phyloP scores from a whole-genome alignment of 2,888 invertebrate genomes.

The Podotricha telesiphe region DNA sequence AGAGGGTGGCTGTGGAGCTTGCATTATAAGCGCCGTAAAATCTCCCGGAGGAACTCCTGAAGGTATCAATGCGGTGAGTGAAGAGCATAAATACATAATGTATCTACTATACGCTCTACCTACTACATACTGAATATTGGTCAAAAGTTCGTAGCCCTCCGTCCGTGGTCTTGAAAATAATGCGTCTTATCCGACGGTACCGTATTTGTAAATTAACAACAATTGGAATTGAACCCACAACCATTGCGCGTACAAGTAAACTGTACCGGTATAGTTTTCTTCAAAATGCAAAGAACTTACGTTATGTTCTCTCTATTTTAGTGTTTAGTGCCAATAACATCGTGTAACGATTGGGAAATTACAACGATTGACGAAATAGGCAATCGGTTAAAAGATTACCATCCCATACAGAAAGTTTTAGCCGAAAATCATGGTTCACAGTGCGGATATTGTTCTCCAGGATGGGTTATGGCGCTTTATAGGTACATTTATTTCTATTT shows the following conservation, averaged over 20 bases:
- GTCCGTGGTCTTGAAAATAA: too few species aligned
- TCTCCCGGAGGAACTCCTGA: slow-evolving; percentile 55
- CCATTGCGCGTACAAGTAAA: too few species aligned
- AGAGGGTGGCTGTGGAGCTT: slow-evolving; percentile 88
- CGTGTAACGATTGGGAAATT: slow-evolving; percentile 85
- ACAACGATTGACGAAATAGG: slow-evolving; percentile 88
- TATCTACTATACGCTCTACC: too few species aligned
- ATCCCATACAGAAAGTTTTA: slow-evolving; percentile 84
- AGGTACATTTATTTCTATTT: slow-evolving; percentile 63
- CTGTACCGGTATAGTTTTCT: too few species aligned
- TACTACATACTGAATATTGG: too few species aligned
- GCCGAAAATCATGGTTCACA: slow-evolving; percentile 86
- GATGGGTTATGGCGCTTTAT: slow-evolving; percentile 88
- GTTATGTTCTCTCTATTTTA: slow-evolving; percentile 49
- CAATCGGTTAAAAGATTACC: slow-evolving; percentile 85
- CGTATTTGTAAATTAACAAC: too few species aligned
- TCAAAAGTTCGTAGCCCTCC: too few species aligned
- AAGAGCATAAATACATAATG: too few species aligned
- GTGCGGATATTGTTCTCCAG: slow-evolving; percentile 89
- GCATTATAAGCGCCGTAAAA: slow-evolving; percentile 75
- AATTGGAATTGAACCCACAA: too few species aligned
- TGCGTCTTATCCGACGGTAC: too few species aligned
- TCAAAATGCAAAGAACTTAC: too few species aligned
- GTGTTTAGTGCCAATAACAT: slow-evolving; percentile 85
- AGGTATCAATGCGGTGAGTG: slow-evolving; percentile 85